These are phyloP conservation scores for Salvelinus fontinalis DNA, from an alignment of 2,113 vertebrate genomes.

Conservation along the genomic window DNA sequence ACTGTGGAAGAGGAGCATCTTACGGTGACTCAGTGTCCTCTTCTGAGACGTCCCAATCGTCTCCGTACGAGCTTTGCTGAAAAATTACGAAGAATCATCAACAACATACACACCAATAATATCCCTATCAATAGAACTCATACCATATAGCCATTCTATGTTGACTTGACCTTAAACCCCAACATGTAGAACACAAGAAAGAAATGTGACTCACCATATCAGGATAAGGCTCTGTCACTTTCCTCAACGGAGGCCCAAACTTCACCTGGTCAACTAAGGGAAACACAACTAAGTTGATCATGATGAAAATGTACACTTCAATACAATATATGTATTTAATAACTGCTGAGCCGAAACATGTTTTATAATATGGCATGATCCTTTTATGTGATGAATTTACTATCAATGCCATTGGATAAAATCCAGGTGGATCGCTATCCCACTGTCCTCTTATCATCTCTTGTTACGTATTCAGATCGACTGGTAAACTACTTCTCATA, in stretches of 20 bases:
- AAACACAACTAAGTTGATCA: not conserved
- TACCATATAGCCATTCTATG: not conserved
- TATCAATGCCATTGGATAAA: not conserved
- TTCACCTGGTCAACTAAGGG: constrained; percentile 82
- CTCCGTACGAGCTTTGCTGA: constrained; percentile 65
- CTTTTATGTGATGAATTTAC: no score
- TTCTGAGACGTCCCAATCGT: constrained; percentile 75
- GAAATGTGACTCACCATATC: constrained; percentile 56
- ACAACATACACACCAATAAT: not conserved
- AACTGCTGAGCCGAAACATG: not conserved
- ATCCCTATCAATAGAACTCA: not conserved
- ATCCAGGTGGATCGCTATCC: not conserved
- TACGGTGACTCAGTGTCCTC: constrained; percentile 73
- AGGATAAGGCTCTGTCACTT: constrained; percentile 83
- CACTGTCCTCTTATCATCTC: not conserved
- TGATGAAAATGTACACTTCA: not conserved
- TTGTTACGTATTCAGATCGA: not conserved
- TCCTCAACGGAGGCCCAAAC: constrained; percentile 77
- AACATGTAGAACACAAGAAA: not conserved
- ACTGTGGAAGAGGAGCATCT: constrained; percentile 35
- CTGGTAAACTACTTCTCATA: not conserved
- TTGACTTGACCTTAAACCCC: not conserved
- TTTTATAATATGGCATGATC: no score
- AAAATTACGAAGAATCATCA: not conserved
- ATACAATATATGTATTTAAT: not conserved